Conservation (phyloP, 1,140 invertebrate genomes). For the Drosophila arawakana region DNA sequence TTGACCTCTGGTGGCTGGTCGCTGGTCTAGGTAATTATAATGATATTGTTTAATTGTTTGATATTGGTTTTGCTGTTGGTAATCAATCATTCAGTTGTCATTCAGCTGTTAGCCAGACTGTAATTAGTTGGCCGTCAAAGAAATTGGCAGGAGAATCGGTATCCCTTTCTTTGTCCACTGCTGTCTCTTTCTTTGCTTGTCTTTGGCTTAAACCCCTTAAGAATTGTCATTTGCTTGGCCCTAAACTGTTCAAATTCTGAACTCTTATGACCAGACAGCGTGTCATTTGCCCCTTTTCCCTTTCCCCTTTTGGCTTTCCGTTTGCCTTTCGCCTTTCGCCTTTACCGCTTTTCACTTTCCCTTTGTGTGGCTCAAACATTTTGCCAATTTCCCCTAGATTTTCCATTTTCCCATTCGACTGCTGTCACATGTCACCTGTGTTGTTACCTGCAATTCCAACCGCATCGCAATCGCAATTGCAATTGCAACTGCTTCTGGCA, state of each 20-base stretch:
- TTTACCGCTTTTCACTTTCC: neutral
- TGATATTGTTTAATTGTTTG: constrained; percentile 47
- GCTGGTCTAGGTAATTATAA: constrained; percentile 27
- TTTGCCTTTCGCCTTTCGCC: neutral
- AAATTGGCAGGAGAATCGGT: neutral
- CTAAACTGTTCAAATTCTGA: neutral
- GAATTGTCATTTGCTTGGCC: constrained; percentile 12
- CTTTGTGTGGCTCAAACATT: neutral
- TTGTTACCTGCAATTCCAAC: constrained; percentile 12
- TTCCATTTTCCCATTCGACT: constrained; percentile 10
- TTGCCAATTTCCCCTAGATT: neutral
- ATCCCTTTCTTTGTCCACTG: no score
- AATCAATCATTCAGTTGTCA: constrained; percentile 42
- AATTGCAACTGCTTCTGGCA: constrained; percentile 7
- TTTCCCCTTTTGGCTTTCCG: neutral
- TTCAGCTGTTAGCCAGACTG: constrained; percentile 6
- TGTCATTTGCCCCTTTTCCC: neutral
- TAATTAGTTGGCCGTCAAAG: constrained; percentile 2
- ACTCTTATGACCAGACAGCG: neutral
- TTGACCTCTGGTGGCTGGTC: neutral
- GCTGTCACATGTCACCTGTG: constrained; percentile 23
- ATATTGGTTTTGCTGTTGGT: constrained; percentile 18
- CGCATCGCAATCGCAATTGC: neutral
- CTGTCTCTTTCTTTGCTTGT: neutral
- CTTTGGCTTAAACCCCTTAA: neutral